A percentile compares a stretch with the other conserved stretches of the same genome.
These are phyloP conservation scores for Zaprionus lachaisei DNA, from an alignment of 1,140 invertebrate genomes.

Conservation along the genomic window DNA sequence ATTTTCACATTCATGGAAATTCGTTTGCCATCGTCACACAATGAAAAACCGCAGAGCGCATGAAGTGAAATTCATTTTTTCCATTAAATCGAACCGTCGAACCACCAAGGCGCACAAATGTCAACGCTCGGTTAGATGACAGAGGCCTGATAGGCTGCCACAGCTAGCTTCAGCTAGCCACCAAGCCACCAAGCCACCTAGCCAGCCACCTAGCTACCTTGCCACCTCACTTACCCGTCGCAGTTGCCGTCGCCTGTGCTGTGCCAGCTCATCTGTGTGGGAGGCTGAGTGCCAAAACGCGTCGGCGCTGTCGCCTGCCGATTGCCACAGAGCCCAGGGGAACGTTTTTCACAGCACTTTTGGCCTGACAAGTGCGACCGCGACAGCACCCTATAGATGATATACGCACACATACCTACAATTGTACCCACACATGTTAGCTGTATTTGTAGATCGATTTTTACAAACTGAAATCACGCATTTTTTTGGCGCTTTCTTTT, in stretches of 20 bases:
- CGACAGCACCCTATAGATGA: conserved; percentile 20
- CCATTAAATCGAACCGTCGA: conserved; percentile 78
- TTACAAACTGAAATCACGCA: neutral
- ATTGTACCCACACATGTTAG: neutral
- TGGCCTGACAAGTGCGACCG: conserved; percentile 28
- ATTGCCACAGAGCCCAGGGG: conserved; percentile 40
- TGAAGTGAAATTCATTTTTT: conserved; percentile 80
- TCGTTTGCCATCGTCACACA: conserved; percentile 58
- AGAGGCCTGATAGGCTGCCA: conserved; percentile 68
- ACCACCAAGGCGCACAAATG: conserved; percentile 67
- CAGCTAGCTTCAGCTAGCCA: conserved; percentile 14
- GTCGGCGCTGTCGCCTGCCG: conserved; percentile 45
- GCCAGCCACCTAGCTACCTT: neutral
- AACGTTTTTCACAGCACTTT: conserved; percentile 31
- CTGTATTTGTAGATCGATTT: neutral
- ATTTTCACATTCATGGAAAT: conserved; percentile 63
- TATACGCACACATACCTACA: neutral
- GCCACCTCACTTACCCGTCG: neutral
- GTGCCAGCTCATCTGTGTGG: conserved; percentile 28
- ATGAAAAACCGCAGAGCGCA: conserved; percentile 57
- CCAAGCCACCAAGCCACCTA: neutral
- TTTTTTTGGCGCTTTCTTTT: conserved; percentile 17
- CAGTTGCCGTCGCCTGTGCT: neutral
- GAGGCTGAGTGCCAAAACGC: conserved; percentile 50
- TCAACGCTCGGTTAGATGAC: conserved; percentile 78